phyloP scores from a whole-genome alignment of 2,113 vertebrate genomes.

The Clupea harengus region DNA sequence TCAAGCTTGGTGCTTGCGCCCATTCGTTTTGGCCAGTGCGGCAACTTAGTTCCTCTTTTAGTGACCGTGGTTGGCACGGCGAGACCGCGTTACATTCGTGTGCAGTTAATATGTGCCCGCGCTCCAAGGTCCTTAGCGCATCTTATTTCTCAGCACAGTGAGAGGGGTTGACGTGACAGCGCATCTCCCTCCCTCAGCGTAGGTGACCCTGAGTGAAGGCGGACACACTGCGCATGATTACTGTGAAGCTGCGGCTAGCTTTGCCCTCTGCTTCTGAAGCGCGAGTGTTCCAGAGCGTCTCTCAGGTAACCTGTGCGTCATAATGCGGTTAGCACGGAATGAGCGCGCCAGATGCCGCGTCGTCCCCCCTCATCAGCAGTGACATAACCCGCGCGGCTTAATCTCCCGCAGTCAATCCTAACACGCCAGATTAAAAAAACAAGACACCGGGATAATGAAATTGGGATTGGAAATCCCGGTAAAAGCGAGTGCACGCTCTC shows the following conservation, averaged over 20 bases:
- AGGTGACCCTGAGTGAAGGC: too few species aligned
- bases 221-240: too few species aligned
- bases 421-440: slow-evolving; percentile 44
- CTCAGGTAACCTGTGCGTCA: slow-evolving; percentile 69
- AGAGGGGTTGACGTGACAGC: too few species aligned
- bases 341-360: slow-evolving; percentile 61
- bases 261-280: neutral
- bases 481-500: slow-evolving; percentile 3
- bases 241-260: neutral
- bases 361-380: slow-evolving; percentile 56
- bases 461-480: neutral
- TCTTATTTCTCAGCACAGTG: too few species aligned
- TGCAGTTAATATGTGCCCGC: too few species aligned
- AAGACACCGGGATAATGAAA: neutral
- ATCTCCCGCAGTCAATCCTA: slow-evolving; percentile 43
- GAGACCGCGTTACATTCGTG: too few species aligned
- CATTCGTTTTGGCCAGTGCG: too few species aligned
- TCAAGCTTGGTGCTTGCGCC: too few species aligned
- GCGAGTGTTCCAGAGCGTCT: slow-evolving; percentile 38
- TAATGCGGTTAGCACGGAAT: slow-evolving; percentile 77
- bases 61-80: too few species aligned
- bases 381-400: slow-evolving; percentile 63
- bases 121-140: too few species aligned
- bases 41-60: too few species aligned
- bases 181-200: too few species aligned